phyloP scores from a whole-genome alignment of 2,113 vertebrate genomes.

The Tychaedon coryphoeus region DNA sequence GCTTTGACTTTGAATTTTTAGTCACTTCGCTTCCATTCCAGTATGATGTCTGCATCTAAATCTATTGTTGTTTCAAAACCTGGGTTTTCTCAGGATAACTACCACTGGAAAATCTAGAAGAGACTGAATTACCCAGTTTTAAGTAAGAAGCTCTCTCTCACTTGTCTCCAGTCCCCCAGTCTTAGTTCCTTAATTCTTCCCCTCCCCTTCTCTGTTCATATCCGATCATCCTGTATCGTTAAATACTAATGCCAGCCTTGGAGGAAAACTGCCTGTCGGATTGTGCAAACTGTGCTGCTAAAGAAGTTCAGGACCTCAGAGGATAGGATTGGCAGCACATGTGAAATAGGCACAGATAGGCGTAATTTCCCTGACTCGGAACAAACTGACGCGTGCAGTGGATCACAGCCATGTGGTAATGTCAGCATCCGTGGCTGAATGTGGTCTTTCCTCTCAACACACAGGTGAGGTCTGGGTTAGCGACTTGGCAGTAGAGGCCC shows the following conservation, averaged over 20 bases:
- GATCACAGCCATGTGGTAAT: not conserved
- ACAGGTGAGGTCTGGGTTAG: not conserved
- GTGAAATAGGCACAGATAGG: not conserved
- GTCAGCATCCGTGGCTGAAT: rapidly evolving
- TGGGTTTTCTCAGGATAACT: not conserved
- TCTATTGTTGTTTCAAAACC: not conserved
- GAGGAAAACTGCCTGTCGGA: not conserved
- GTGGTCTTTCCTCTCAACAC: not conserved
- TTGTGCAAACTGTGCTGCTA: not conserved
- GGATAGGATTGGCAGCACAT: rapidly evolving
- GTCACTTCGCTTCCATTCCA: not conserved
- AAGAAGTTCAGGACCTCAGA: not conserved
- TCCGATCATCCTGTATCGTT: not conserved
- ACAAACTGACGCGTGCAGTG: not conserved
- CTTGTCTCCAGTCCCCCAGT: not conserved
- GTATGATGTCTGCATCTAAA: not conserved
- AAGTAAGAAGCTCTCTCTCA: not conserved
- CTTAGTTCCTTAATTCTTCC: not conserved
- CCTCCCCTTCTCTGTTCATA: not conserved
- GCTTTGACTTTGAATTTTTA: not conserved
- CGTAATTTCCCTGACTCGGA: not conserved
- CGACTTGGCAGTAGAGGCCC: not conserved
- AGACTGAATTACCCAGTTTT: not conserved
- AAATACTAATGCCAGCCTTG: not conserved
- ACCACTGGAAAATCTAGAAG: not conserved